Evolutionary conservation across 1,140 invertebrate genomes (phyloP).

Genomic region (Cylas formicarius): DNA sequence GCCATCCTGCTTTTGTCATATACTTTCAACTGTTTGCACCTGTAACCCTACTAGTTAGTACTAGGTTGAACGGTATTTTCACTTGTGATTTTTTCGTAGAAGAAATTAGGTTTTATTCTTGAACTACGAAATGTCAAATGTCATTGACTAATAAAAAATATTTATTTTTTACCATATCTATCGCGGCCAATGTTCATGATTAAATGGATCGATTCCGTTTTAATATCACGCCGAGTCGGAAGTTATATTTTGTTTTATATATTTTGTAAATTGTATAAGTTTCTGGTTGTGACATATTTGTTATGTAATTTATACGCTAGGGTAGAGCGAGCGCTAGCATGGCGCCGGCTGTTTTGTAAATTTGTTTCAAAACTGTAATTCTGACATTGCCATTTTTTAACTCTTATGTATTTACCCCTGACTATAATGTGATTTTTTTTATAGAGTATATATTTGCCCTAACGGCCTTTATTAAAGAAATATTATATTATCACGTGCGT

Average conservation of each 20-base stretch:
- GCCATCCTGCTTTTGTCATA: no score
- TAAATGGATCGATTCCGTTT: no score
- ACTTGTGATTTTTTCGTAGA: no score
- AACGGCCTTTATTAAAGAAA: background rate
- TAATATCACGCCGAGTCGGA: no score
- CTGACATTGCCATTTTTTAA: conserved; percentile 19
- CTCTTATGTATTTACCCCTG: conserved; percentile 25
- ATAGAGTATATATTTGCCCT: background rate
- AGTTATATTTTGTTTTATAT: conserved; percentile 15
- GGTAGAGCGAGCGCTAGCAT: background rate
- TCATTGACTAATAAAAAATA: no score
- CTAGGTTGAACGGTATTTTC: no score
- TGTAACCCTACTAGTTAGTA: no score
- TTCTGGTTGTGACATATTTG: conserved; percentile 33
- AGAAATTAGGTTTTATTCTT: no score
- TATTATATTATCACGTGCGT: conserved; percentile 24
- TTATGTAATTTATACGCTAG: conserved; percentile 20
- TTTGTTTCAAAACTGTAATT: conserved; percentile 15
- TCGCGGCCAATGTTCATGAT: no score
- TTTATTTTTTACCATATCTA: no score
- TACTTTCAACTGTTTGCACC: no score
- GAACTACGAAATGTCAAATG: no score
- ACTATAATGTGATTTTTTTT: conserved; percentile 34
- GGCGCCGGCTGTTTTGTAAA: conserved; percentile 8
- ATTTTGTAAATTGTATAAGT: conserved; percentile 21